Evolutionary conservation across 2,888 invertebrate genomes (phyloP), one percentile per base, ranked within the genome.

Genomic region (Clanis bilineata): DNA sequence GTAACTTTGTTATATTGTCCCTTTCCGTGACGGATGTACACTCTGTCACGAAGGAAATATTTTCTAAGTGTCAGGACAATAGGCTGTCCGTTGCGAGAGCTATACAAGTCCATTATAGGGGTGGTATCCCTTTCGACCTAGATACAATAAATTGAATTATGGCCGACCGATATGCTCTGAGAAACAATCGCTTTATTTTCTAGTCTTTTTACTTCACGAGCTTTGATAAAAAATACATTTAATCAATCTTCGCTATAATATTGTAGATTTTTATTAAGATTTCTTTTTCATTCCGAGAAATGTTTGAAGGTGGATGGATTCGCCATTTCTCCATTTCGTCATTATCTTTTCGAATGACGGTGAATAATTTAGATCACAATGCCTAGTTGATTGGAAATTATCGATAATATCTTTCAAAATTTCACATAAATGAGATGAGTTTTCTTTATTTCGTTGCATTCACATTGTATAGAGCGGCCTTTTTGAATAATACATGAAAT

Each of bases 131-230:
- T 18, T 32, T 32, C 65, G 74, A 72, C 74, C 74, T 70, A 74
- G 68, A 71, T 72, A 68, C 69, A 66, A 68, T 65, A 71, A 73
- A 75, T 75, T 67, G 65, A 70, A 68, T 73, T 67, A 72, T 62
- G 63, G 45, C 60, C 66, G 65, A 65, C 67, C 68, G 65, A 67
- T 61, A 64, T 66, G 59, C 61, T 64, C 21, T 36, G 23, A 55
- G 44, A 36, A 45, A 56, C 59, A 59, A 59, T 56, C 23, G 36
- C 32, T 32, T 55, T 59, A 55, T 36, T 36, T 22, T 36, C 7
- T 23, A 12, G 25, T 36, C 22, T 59, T 44, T 51, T 25, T 18
- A 15, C 25, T 28, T 21, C 38, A 38, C 15, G 47, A 23, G 38
- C 22, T 51, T 58, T 39, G 18, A 58, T 39, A 12, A 32, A 21